These are phyloP conservation scores for Drosophila siamana DNA, from an alignment of 2,888 invertebrate genomes.

Conservation along the genomic window DNA sequence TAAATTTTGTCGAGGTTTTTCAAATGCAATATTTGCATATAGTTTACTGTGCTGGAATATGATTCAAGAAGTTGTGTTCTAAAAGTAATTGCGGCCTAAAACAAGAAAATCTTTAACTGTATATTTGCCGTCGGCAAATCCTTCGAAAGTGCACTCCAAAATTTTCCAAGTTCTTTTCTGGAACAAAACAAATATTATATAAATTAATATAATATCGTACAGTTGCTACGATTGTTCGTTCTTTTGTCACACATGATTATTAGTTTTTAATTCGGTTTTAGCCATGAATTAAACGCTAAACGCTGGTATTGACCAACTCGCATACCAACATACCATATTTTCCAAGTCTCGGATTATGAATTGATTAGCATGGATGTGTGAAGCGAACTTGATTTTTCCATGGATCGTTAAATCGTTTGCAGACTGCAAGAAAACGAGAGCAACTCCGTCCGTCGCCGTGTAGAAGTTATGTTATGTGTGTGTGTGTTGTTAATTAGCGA, in stretches of 20 bases:
- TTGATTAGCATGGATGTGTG: conserved; percentile 70
- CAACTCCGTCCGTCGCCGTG: conserved; percentile 23
- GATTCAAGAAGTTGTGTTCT: too few species aligned
- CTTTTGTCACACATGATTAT: conserved; percentile 2
- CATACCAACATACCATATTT: conserved; percentile 23
- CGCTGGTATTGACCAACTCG: conserved; percentile 43
- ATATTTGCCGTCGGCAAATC: conserved; percentile 15
- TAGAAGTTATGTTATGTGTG: conserved; percentile 16
- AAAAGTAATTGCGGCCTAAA: neutral
- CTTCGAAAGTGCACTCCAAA: neutral
- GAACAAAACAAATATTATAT: too few species aligned
- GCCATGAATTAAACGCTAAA: conserved; percentile 66
- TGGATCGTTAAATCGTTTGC: conserved; percentile 51
- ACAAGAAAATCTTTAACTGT: neutral
- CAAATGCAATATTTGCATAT: too few species aligned
- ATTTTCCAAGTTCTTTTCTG: too few species aligned
- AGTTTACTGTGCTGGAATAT: too few species aligned
- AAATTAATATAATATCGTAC: neutral
- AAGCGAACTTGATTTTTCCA: conserved; percentile 77
- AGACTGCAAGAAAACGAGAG: conserved; percentile 47
- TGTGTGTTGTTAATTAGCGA: conserved; percentile 62
- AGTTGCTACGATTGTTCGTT: neutral
- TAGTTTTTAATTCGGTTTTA: conserved; percentile 23
- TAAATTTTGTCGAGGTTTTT: too few species aligned
- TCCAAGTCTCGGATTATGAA: conserved; percentile 61